These are phyloP conservation scores for Patella ulyssiponensis DNA, from an alignment of 2,888 invertebrate genomes.

Conservation along the genomic window DNA sequence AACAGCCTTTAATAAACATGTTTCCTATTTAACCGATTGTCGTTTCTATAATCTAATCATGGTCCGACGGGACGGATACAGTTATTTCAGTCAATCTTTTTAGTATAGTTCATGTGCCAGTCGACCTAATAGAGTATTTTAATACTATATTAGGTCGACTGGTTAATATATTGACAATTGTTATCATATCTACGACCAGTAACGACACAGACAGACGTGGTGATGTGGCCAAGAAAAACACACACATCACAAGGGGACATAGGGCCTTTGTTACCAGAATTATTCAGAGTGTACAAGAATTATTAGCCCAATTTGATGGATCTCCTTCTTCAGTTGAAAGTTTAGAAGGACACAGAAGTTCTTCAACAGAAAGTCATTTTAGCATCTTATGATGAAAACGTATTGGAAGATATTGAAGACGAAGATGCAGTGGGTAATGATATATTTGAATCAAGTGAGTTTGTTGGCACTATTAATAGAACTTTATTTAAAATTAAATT, in stretches of 20 bases:
- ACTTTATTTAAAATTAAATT: too few relatives aligned
- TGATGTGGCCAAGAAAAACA: neutral
- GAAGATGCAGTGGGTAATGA: neutral
- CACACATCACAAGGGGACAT: neutral
- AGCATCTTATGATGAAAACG: neutral
- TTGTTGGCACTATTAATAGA: neutral
- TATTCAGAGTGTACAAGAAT: neutral
- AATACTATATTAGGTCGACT: too few relatives aligned
- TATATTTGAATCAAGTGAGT: neutral
- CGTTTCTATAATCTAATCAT: neutral
- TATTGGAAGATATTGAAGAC: neutral
- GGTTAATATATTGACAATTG: too few relatives aligned
- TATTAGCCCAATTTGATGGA: neutral
- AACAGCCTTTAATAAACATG: neutral
- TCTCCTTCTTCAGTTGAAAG: neutral
- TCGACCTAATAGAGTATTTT: neutral
- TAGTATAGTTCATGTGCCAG: neutral
- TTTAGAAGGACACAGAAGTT: neutral
- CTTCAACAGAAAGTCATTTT: neutral
- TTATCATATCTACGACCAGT: neutral
- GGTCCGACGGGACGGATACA: slow-evolving; percentile 1
- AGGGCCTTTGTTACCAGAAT: neutral
- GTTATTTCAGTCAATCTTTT: neutral
- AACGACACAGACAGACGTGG: neutral
- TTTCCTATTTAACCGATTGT: neutral